phyloP scores from a whole-genome alignment of 2,888 invertebrate genomes.

The Drosophila leonis region DNA sequence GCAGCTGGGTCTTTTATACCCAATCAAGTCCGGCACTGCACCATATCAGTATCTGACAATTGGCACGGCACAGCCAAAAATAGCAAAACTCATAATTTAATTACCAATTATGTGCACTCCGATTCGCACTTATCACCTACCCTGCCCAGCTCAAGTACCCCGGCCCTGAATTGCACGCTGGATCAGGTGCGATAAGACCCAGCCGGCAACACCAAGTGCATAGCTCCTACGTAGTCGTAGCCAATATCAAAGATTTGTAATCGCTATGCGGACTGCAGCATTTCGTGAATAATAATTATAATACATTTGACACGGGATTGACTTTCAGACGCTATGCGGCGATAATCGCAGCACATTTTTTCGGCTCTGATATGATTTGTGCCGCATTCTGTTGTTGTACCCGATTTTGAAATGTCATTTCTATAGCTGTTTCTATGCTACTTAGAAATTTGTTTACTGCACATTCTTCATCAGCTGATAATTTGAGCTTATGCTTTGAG shows the following conservation, averaged over 20 bases:
- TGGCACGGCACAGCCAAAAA: slow-evolving; percentile 32
- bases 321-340: slow-evolving; percentile 15
- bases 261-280: slow-evolving; percentile 26
- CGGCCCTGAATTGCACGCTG: slow-evolving; percentile 22
- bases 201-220: slow-evolving; percentile 23
- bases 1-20: slow-evolving; percentile 62
- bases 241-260: slow-evolving; percentile 30
- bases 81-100: slow-evolving; percentile 28
- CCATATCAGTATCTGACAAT: slow-evolving; percentile 40
- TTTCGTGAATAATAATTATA: slow-evolving; percentile 7
- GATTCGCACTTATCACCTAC: slow-evolving; percentile 27
- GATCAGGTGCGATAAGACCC: slow-evolving; percentile 29
- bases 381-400: slow-evolving; percentile 10
- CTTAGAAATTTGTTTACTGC: not conserved
- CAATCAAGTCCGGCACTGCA: slow-evolving; percentile 25
- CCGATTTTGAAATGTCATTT: not conserved
- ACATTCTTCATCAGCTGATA: slow-evolving; percentile 5
- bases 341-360: slow-evolving; percentile 10
- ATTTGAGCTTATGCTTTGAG: not conserved
- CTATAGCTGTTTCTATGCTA: not conserved
- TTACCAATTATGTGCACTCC: slow-evolving; percentile 37
- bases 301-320: slow-evolving; percentile 36
- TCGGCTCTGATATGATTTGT: slow-evolving; percentile 16
- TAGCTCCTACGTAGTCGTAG: slow-evolving; percentile 7
- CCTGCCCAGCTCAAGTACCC: not conserved